These are phyloP conservation scores for Picathartes gymnocephalus DNA, from an alignment of 2,113 vertebrate genomes.

Conservation along the genomic window DNA sequence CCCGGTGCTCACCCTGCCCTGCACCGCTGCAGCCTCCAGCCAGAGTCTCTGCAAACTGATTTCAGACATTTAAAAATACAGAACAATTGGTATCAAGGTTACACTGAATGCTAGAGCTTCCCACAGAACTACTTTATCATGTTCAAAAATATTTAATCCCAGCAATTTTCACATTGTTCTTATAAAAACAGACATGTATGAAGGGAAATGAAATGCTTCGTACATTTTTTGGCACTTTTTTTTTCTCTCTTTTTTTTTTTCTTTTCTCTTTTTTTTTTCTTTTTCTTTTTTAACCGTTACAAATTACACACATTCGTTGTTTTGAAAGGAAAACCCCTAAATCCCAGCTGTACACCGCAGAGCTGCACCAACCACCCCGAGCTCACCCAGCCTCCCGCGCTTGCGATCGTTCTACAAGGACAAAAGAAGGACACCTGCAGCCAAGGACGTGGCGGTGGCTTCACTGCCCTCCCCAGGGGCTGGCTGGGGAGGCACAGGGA, in stretches of 20 bases:
- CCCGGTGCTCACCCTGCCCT: fast-evolving
- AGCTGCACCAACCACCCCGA: not conserved
- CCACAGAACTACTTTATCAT: conserved; percentile 48
- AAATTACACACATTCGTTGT: conserved; percentile 66
- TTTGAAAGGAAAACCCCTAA: conserved; percentile 52
- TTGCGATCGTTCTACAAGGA: not conserved
- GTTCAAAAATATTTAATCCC: conserved; percentile 71
- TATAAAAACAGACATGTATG: conserved; percentile 72
- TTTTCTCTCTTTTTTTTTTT: not conserved
- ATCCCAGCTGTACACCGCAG: conserved; percentile 43
- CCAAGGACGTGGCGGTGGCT: not conserved
- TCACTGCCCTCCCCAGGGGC: not conserved
- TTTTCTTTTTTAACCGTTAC: conserved; percentile 9
- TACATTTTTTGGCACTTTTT: conserved; percentile 55
- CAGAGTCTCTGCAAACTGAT: not conserved
- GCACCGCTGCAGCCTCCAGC: not conserved
- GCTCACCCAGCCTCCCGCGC: conserved; percentile 11
- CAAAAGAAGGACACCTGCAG: not conserved
- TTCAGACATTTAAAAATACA: not conserved
- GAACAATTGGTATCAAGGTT: not conserved
- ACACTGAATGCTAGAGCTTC: not conserved
- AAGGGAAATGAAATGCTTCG: conserved; percentile 55
- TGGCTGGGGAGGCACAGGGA: not conserved
- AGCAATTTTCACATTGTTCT: conserved; percentile 61
- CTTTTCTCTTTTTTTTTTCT: not conserved